Percentiles rank a stretch among this genome's conserved stretches.
phyloP scores from a whole-genome alignment of 1,140 invertebrate species.

The Eupeodes corollae region DNA sequence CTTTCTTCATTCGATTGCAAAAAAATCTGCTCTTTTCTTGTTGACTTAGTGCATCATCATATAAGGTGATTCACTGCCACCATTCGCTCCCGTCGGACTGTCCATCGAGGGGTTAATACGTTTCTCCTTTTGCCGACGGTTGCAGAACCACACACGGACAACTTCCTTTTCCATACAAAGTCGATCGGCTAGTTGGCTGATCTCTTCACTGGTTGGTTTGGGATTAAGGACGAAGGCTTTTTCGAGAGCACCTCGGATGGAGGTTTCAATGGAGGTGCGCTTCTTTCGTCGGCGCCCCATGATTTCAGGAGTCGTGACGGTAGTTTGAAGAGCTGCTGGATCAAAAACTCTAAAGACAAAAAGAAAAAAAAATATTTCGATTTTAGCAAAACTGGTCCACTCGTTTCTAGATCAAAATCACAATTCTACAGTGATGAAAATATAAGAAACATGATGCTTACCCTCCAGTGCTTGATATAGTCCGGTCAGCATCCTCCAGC shows the following conservation, averaged over 20 bases:
- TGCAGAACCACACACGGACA: constrained; percentile 94
- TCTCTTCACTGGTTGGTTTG: constrained; percentile 95
- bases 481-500: constrained; percentile 91
- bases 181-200: constrained; percentile 78
- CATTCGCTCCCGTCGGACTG: constrained; percentile 28
- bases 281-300: constrained; percentile 91
- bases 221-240: constrained; percentile 91
- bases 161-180: constrained; percentile 97
- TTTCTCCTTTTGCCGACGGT: constrained; percentile 85
- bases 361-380: background rate
- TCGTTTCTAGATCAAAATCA: background rate
- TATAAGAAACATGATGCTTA: constrained; percentile 7
- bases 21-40: background rate
- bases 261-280: constrained; percentile 92
- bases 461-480: constrained; percentile 60
- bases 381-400: background rate
- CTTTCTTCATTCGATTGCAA: background rate
- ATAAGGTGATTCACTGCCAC: constrained; percentile 27
- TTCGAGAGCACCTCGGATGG: constrained; percentile 83
- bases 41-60: constrained; percentile 19
- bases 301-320: constrained; percentile 69
- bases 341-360: constrained; percentile 22
- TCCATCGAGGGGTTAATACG: constrained; percentile 60
- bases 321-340: constrained; percentile 63
- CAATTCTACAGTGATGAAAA: background rate